Percentiles rank a stretch among this genome's conserved stretches.
These are phyloP conservation scores for Hirudo medicinalis DNA, from an alignment of 1,140 invertebrate genomes.

Conservation along the genomic window DNA sequence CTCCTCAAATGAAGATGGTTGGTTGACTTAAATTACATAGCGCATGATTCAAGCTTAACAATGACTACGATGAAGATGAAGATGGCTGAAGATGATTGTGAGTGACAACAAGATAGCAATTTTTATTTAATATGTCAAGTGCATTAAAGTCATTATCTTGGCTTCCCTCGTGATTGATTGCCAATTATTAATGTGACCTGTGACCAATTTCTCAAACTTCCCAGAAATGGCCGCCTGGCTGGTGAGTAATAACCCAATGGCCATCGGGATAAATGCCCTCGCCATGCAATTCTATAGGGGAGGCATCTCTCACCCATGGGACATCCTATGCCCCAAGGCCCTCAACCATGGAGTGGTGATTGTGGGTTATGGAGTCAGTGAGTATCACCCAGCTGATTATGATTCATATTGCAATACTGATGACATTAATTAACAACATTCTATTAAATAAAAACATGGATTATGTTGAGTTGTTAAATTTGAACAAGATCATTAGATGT, in stretches of 20 bases:
- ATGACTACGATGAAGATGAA: too few relatives aligned
- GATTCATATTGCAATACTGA: neutral
- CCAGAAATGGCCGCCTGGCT: conserved; percentile 80
- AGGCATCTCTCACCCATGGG: conserved; percentile 87
- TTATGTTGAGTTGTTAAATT: neutral
- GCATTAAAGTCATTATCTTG: too few relatives aligned
- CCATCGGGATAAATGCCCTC: conserved; percentile 93
- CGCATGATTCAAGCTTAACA: too few relatives aligned
- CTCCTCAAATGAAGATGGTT: conserved; percentile 64
- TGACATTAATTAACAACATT: too few relatives aligned
- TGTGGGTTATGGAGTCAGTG: conserved; percentile 70
- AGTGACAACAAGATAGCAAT: too few relatives aligned
- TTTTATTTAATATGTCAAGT: too few relatives aligned
- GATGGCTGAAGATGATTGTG: too few relatives aligned
- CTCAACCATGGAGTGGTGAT: conserved; percentile 61
- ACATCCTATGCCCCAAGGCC: conserved; percentile 66
- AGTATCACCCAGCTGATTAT: conserved; percentile 38
- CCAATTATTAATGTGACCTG: too few relatives aligned
- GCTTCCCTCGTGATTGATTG: too few relatives aligned
- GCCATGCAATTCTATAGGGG: conserved; percentile 96
- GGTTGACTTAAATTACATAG: neutral
- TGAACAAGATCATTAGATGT: neutral
- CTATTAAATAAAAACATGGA: too few relatives aligned
- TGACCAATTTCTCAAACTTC: too few relatives aligned
- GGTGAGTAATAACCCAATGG: conserved; percentile 78